These are phyloP conservation scores for Hydrophis major DNA, from an alignment of 2,797 vertebrate genomes.

Conservation along the genomic window DNA sequence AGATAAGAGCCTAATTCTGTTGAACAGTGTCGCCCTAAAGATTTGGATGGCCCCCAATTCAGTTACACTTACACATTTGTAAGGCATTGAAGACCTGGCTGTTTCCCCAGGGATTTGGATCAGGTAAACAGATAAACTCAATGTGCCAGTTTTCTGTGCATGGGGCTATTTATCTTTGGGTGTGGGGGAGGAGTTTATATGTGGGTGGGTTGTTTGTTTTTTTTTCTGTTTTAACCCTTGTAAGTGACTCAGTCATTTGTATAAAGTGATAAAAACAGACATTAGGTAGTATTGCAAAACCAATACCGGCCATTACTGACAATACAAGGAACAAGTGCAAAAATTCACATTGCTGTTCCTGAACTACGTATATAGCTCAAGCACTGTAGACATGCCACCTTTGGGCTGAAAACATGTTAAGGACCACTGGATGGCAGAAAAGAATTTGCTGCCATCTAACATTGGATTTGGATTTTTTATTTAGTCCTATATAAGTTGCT, in stretches of 20 bases:
- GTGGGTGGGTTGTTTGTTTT: not conserved
- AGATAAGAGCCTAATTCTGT: not conserved
- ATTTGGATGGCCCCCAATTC: not conserved
- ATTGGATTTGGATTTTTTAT: not conserved
- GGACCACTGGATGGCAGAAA: not conserved
- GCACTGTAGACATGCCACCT: not conserved
- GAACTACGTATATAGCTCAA: not conserved
- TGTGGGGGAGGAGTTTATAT: not conserved
- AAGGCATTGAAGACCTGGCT: not conserved
- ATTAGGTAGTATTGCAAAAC: not conserved
- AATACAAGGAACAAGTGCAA: not conserved
- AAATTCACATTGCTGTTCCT: not conserved
- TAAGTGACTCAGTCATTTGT: not conserved
- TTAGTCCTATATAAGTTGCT: not conserved
- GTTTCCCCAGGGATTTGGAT: not conserved
- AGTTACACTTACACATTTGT: not conserved
- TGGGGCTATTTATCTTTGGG: not conserved
- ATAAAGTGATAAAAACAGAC: not conserved
- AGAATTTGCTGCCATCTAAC: not conserved
- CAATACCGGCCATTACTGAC: not conserved
- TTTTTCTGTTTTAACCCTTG: not conserved
- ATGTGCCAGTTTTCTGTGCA: not conserved
- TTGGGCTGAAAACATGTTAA: not conserved
- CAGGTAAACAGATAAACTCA: not conserved
- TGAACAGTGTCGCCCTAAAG: not conserved